A percentile compares a stretch with the other conserved stretches of the same genome.
Conservation (phyloP, 2,113 vertebrate genomes). For the Callocephalon fimbriatum region DNA sequence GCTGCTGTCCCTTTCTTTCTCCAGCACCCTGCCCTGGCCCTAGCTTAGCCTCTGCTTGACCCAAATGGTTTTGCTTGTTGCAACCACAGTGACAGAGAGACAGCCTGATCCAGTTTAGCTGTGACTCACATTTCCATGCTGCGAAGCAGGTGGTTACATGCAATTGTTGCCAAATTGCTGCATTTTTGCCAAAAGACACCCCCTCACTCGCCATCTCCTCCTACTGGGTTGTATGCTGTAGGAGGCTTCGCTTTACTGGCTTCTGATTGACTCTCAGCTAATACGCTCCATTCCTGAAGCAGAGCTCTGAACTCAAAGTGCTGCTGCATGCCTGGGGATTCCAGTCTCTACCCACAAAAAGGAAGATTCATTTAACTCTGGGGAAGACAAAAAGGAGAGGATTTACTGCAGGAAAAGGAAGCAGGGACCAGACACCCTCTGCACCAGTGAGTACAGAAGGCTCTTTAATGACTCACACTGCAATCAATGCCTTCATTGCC, state of each 20-base stretch:
- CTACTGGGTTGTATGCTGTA: neutral
- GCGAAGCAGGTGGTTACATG: neutral
- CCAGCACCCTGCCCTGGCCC: neutral
- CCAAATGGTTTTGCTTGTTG: neutral
- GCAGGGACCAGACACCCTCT: no score
- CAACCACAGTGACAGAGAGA: neutral
- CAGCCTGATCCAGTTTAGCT: neutral
- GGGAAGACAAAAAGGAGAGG: neutral
- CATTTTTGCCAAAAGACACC: neutral
- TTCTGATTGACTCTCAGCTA: neutral
- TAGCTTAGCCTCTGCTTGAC: neutral
- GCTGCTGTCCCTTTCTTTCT: neutral
- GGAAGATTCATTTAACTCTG: neutral
- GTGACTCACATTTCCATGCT: neutral
- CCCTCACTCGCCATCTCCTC: neutral
- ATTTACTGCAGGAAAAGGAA: neutral
- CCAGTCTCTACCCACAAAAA: neutral
- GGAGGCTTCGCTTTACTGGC: neutral
- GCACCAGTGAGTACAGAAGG: neutral
- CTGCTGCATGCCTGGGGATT: neutral
- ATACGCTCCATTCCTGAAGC: accelerated
- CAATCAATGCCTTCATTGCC: neutral
- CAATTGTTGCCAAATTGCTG: neutral
- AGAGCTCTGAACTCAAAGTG: accelerated
- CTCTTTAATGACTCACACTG: neutral